Percentiles rank a stretch among this genome's conserved stretches.
Evolutionary conservation across 2,113 vertebrate genomes (phyloP).

Genomic region (Corythoichthys intestinalis): DNA sequence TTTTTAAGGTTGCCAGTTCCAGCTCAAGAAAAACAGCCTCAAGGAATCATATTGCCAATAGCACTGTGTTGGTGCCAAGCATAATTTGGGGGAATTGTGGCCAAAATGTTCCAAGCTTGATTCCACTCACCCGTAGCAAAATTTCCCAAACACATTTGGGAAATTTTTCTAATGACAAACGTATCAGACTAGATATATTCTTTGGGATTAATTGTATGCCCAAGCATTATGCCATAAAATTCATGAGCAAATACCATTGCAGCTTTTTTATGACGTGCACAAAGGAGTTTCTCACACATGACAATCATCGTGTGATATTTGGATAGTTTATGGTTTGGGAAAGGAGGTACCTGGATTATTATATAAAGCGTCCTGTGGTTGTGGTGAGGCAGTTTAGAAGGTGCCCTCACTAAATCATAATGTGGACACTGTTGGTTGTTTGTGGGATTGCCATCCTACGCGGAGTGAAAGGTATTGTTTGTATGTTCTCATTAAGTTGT

Average conservation of each 20-base stretch:
- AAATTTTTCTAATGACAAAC: not conserved
- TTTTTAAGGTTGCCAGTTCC: too few relatives aligned
- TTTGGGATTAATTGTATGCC: not conserved
- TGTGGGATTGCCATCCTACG: slow-evolving; percentile 27
- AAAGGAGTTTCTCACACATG: slow-evolving; percentile 53
- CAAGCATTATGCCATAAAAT: not conserved
- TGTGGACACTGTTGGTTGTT: slow-evolving; percentile 51
- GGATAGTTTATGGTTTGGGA: not conserved
- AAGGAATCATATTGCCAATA: too few relatives aligned
- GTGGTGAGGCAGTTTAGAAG: slow-evolving; percentile 23
- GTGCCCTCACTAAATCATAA: slow-evolving; percentile 19
- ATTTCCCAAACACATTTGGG: too few relatives aligned
- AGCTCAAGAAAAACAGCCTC: too few relatives aligned
- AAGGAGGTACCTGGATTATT: slow-evolving; percentile 12
- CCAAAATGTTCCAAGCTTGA: too few relatives aligned
- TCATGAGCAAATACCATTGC: not conserved
- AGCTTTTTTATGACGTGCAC: slow-evolving; percentile 32
- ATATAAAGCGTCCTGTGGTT: slow-evolving; percentile 37
- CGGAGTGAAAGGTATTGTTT: slow-evolving; percentile 42
- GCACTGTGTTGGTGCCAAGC: too few relatives aligned
- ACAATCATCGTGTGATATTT: not conserved
- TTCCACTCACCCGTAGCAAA: too few relatives aligned
- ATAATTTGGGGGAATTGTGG: too few relatives aligned
- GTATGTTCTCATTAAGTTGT: not conserved
- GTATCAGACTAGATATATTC: not conserved